These are phyloP conservation scores for Meandrusa payeni DNA, from an alignment of 2,888 invertebrate species.

Conservation along the genomic window DNA sequence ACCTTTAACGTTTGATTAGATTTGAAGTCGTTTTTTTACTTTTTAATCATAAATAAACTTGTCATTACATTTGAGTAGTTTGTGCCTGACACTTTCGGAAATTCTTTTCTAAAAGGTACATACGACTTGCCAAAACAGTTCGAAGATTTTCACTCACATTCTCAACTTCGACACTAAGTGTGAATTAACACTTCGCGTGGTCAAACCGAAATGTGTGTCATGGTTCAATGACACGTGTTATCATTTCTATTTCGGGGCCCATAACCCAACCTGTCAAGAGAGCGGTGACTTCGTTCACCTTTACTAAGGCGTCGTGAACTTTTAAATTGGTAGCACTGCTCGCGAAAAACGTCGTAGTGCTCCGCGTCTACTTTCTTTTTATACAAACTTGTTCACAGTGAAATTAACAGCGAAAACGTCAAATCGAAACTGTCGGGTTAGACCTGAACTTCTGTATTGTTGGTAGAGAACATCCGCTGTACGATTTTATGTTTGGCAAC, in stretches of 20 bases:
- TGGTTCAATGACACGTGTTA: constrained; percentile 31
- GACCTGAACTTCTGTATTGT: not conserved
- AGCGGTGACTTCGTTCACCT: too few relatives aligned
- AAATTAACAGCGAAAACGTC: constrained; percentile 33
- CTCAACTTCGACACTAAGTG: not conserved
- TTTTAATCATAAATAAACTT: too few relatives aligned
- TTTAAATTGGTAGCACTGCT: constrained; percentile 26
- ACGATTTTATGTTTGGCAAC: constrained; percentile 5
- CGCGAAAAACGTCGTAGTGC: constrained; percentile 32
- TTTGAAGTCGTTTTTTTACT: too few relatives aligned
- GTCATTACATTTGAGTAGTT: too few relatives aligned
- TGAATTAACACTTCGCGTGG: constrained; percentile 6
- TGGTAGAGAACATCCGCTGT: not conserved
- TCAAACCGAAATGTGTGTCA: constrained; percentile 20
- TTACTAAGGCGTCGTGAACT: not conserved
- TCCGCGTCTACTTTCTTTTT: constrained; percentile 38
- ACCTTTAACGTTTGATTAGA: too few relatives aligned
- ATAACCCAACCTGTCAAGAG: constrained; percentile 26
- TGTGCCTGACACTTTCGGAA: too few relatives aligned
- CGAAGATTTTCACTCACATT: constrained; percentile 7
- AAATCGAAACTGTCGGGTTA: constrained; percentile 14
- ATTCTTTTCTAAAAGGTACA: too few relatives aligned
- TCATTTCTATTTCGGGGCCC: constrained; percentile 32
- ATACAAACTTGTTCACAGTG: constrained; percentile 36
- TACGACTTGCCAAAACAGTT: too few relatives aligned